Evolutionary conservation across 2,797 vertebrate species (phyloP).

Genomic region (Pygocentrus nattereri): DNA sequence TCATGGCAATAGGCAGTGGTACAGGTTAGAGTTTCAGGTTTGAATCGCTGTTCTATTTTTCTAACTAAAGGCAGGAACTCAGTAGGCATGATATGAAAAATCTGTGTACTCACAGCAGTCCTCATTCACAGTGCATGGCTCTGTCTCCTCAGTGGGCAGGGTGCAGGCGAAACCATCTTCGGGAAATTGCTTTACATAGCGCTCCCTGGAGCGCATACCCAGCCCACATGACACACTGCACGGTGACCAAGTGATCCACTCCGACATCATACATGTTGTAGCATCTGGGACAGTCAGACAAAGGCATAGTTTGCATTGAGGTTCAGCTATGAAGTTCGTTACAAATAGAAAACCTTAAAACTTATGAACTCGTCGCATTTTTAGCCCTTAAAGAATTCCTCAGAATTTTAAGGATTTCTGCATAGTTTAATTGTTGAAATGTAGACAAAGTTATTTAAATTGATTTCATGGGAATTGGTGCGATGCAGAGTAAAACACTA

Average conservation of each 20-base stretch:
- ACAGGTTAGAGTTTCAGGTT: background rate
- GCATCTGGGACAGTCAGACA: constrained; percentile 73
- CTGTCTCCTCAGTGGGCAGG: constrained; percentile 91
- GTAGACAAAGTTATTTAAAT: too few relatives aligned
- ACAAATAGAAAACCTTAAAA: background rate
- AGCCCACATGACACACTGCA: constrained; percentile 91
- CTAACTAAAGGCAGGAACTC: background rate
- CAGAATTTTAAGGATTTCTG: too few relatives aligned
- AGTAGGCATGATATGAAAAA: background rate
- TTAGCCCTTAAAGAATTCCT: too few relatives aligned
- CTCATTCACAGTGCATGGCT: constrained; percentile 93
- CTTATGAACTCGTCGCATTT: background rate
- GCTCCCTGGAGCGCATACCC: constrained; percentile 90
- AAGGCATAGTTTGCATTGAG: background rate
- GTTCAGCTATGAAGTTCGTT: too few relatives aligned
- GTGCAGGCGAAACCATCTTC: constrained; percentile 95
- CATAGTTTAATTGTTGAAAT: too few relatives aligned
- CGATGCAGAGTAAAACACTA: too few relatives aligned
- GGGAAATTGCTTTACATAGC: constrained; percentile 96
- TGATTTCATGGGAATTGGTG: too few relatives aligned
- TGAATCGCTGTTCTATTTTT: background rate
- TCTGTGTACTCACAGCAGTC: constrained; percentile 89
- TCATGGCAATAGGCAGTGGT: background rate
- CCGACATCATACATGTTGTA: constrained; percentile 98
- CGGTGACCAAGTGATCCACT: constrained; percentile 98